phyloP scores from a whole-genome alignment of 2,888 invertebrate species.

The Spilosoma lubricipeda region DNA sequence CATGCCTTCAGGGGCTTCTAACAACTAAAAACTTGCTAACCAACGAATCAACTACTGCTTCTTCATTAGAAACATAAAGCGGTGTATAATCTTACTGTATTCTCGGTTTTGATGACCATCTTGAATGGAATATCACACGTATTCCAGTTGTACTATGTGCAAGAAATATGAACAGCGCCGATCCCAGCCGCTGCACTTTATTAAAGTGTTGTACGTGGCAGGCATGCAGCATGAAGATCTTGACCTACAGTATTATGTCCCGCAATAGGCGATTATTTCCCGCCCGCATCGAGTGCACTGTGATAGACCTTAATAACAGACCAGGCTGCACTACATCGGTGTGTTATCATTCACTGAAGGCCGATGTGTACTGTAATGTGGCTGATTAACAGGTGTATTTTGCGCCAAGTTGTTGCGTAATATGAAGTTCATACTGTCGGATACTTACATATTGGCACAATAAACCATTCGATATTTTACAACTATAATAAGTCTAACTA shows the following conservation, averaged over 20 bases:
- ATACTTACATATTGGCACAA: background rate
- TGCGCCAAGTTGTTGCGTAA: constrained; percentile 39
- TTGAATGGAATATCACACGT: background rate
- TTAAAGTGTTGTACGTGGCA: constrained; percentile 43
- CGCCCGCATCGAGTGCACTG: constrained; percentile 47
- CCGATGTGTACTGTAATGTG: constrained; percentile 63
- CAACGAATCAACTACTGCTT: constrained; percentile 7
- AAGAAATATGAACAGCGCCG: background rate
- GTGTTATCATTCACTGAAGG: constrained; percentile 70
- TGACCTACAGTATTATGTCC: constrained; percentile 53
- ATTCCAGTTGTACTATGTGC: background rate
- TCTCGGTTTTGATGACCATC: background rate
- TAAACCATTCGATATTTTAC: background rate
- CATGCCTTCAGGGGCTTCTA: too few species aligned
- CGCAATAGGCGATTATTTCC: constrained; percentile 48
- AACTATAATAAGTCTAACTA: background rate
- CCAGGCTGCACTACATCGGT: constrained; percentile 45
- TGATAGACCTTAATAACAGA: constrained; percentile 49
- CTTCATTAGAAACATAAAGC: background rate
- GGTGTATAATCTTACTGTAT: background rate
- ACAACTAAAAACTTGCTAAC: background rate
- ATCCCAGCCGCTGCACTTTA: constrained; percentile 14
- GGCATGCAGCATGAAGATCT: constrained; percentile 49
- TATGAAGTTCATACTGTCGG: constrained; percentile 21
- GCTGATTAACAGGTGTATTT: constrained; percentile 69